Evolutionary conservation across 1,140 invertebrate species (phyloP).

Genomic region (Papilio xuthus): DNA sequence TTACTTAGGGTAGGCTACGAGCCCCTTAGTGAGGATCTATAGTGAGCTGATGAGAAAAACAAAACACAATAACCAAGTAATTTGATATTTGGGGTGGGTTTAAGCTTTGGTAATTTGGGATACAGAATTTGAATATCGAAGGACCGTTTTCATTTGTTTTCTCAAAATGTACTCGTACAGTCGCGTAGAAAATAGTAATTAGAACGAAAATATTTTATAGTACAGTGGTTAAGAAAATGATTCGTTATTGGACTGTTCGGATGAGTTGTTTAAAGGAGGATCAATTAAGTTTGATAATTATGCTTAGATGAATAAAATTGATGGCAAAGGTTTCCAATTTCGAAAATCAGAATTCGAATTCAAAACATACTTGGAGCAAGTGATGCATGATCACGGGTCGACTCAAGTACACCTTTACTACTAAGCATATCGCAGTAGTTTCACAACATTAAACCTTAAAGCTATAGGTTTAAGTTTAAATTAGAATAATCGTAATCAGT

Average conservation of each 20-base stretch:
- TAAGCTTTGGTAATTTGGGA: background rate
- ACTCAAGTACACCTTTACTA: conserved; percentile 63
- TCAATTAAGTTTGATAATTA: conserved; percentile 6
- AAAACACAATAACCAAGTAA: no score
- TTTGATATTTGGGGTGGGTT: no score
- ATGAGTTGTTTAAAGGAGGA: background rate
- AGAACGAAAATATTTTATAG: background rate
- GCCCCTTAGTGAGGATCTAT: no score
- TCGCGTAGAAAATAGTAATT: background rate
- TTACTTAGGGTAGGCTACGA: no score
- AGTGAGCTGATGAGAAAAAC: no score
- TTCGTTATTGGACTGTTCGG: background rate
- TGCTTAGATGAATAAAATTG: conserved; percentile 20
- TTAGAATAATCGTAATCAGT: conserved; percentile 38
- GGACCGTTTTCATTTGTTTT: background rate
- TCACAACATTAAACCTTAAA: conserved; percentile 46
- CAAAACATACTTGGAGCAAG: conserved; percentile 61
- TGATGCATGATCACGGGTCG: conserved; percentile 78
- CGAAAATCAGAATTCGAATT: conserved; percentile 60
- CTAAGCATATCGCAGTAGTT: conserved; percentile 36
- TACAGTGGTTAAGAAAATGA: no score
- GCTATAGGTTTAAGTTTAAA: conserved; percentile 37
- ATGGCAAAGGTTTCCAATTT: conserved; percentile 50
- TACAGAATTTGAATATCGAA: background rate
- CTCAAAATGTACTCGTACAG: background rate